Evolutionary conservation across 2,888 invertebrate genomes (phyloP).

Genomic region (Zonitis immaculata): DNA sequence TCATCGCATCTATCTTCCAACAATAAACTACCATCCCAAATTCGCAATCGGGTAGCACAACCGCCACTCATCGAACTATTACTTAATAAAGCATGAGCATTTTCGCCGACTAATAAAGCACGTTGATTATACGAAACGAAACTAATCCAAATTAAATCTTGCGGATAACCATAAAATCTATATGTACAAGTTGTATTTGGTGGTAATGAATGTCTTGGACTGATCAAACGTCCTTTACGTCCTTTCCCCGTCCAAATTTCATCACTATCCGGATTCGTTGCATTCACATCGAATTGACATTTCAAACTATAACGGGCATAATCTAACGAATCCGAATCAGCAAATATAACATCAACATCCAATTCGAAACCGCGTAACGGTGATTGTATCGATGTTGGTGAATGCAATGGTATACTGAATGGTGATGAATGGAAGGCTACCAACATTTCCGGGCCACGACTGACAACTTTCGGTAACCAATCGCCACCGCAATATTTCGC

Average conservation of each 20-base stretch:
- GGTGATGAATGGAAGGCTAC: slow-evolving; percentile 85
- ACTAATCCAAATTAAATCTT: slow-evolving; percentile 81
- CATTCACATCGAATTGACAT: slow-evolving; percentile 74
- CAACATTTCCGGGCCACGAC: slow-evolving; percentile 75
- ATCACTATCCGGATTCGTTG: slow-evolving; percentile 62
- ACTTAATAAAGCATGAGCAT: slow-evolving; percentile 38
- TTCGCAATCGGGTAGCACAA: slow-evolving; percentile 67
- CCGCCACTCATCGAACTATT: slow-evolving; percentile 44
- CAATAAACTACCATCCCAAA: slow-evolving; percentile 68
- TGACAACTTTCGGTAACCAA: slow-evolving; percentile 74
- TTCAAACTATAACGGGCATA: slow-evolving; percentile 60
- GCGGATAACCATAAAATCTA: slow-evolving; percentile 72
- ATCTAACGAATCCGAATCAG: slow-evolving; percentile 81
- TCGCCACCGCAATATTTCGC: slow-evolving; percentile 87
- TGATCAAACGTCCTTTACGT: slow-evolving; percentile 67
- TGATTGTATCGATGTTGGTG: slow-evolving; percentile 56
- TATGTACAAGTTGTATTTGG: slow-evolving; percentile 84
- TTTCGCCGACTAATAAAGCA: slow-evolving; percentile 59
- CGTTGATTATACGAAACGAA: slow-evolving; percentile 81
- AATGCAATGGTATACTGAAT: slow-evolving; percentile 72
- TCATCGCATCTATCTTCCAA: slow-evolving; percentile 73
- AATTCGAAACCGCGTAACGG: slow-evolving; percentile 78
- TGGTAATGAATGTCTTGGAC: slow-evolving; percentile 78
- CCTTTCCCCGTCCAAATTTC: slow-evolving; percentile 55
- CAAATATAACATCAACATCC: slow-evolving; percentile 82